Conservation (phyloP, 2,797 vertebrate genomes). For the Typhlichthys subterraneus region DNA sequence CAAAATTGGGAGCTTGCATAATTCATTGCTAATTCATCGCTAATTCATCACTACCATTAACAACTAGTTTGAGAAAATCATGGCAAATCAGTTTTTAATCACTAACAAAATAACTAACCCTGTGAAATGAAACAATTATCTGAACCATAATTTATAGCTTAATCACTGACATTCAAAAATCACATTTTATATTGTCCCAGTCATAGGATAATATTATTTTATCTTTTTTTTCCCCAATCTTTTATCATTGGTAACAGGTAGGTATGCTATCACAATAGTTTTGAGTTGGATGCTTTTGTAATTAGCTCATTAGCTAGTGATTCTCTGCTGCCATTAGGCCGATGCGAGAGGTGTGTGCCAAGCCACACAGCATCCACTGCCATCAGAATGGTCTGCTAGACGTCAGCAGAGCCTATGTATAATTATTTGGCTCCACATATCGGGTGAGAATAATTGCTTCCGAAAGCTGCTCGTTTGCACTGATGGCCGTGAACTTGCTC, state of each 20-base stretch:
- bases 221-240: too few relatives aligned
- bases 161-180: not conserved
- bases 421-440: constrained; percentile 26
- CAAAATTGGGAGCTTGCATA: not conserved
- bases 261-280: constrained; percentile 2
- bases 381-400: not conserved
- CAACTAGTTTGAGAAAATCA: not conserved
- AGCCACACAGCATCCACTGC: constrained; percentile 9
- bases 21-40: not conserved
- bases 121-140: not conserved
- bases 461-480: constrained; percentile 58
- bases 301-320: constrained; percentile 34
- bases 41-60: constrained; percentile 23
- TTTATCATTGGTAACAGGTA: not conserved
- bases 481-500: constrained; percentile 51
- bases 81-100: constrained; percentile 10
- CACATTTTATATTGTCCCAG: not conserved
- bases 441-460: constrained; percentile 47
- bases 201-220: too few relatives aligned
- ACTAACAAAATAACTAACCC: not conserved
- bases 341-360: constrained; percentile 26
- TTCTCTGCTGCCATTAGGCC: constrained; percentile 24
- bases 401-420: constrained; percentile 34
- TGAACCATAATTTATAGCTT: not conserved
- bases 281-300: constrained; percentile 32